Percentiles rank a stretch among this genome's conserved stretches.
Conservation (phyloP, 1,140 invertebrate genomes). For the Trachymyrmex cornetzi region DNA sequence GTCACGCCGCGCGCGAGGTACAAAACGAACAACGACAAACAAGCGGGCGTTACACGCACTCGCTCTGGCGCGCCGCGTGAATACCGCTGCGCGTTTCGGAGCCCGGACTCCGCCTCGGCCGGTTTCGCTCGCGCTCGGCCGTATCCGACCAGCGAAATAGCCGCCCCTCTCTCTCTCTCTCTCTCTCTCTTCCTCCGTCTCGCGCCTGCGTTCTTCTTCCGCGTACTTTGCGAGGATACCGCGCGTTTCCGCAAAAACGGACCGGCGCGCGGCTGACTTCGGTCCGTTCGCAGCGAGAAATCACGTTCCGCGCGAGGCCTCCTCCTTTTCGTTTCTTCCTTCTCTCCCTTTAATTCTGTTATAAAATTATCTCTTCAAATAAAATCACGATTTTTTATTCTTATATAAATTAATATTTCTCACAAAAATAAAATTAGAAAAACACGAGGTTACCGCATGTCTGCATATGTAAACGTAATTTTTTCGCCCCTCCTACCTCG, state of each 20-base stretch:
- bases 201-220: constrained; percentile 50
- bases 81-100: constrained; percentile 78
- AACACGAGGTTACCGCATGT: background rate
- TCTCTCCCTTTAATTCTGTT: background rate
- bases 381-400: background rate
- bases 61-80: constrained; percentile 61
- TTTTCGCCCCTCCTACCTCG: background rate
- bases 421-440: background rate
- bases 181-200: constrained; percentile 8
- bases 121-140: constrained; percentile 5
- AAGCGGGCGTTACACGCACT: constrained; percentile 65
- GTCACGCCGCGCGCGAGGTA: constrained; percentile 78
- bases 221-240: constrained; percentile 61
- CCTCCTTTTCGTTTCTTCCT: background rate
- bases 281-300: background rate
- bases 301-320: background rate
- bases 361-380: background rate
- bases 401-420: background rate
- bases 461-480: background rate
- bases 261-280: background rate
- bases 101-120: constrained; percentile 65
- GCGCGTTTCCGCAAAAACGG: constrained; percentile 57
- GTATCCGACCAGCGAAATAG: constrained; percentile 4
- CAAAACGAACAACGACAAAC: constrained; percentile 79
- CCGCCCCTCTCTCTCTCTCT: background rate